phyloP scores from a whole-genome alignment of 2,888 invertebrate species.

The Chydorus sphaericus region DNA sequence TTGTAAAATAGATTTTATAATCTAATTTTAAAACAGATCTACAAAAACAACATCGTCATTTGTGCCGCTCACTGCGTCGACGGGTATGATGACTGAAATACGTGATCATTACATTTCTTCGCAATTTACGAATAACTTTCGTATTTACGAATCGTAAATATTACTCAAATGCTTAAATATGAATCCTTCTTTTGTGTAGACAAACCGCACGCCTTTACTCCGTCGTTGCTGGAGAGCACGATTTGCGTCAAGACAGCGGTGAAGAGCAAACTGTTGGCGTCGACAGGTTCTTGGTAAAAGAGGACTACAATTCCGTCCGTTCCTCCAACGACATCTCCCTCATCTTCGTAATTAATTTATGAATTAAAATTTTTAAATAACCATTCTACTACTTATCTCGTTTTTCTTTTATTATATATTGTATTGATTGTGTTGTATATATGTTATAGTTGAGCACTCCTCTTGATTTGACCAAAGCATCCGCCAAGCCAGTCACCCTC shows the following conservation, averaged over 20 bases:
- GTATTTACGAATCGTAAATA: too few relatives aligned
- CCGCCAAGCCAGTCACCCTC: conserved; percentile 15
- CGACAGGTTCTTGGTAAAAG: background rate
- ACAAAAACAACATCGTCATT: background rate
- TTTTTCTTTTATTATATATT: background rate
- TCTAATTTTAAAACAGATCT: too few relatives aligned
- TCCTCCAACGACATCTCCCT: background rate
- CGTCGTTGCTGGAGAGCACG: conserved; percentile 2
- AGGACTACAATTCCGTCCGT: background rate
- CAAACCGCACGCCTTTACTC: background rate
- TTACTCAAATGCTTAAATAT: background rate
- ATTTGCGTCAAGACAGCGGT: background rate
- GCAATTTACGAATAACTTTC: background rate
- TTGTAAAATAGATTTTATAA: too few relatives aligned
- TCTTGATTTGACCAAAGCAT: background rate
- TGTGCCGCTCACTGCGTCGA: conserved; percentile 12
- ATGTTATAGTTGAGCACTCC: background rate
- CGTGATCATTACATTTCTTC: background rate
- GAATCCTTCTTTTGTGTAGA: background rate
- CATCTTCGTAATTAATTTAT: conserved; percentile 24
- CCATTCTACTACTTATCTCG: background rate
- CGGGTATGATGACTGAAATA: conserved; percentile 1
- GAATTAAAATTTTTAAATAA: background rate
- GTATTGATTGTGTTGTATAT: background rate
- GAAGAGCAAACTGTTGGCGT: background rate